These are phyloP conservation scores for Lordiphosa stackelbergi DNA, from an alignment of 1,140 invertebrate genomes.

Conservation along the genomic window DNA sequence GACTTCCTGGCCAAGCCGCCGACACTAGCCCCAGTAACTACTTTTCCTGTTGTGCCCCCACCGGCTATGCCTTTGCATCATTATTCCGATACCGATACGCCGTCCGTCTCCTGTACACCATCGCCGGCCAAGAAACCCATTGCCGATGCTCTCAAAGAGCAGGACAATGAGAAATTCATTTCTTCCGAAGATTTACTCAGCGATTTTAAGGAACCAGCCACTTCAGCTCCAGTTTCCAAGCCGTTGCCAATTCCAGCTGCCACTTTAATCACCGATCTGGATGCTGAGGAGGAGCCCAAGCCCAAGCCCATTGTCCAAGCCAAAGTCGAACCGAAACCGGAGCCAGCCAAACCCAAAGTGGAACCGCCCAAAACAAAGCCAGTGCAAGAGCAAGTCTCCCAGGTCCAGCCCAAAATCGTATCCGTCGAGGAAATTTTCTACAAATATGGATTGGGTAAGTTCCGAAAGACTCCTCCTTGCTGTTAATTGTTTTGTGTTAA, in stretches of 20 bases:
- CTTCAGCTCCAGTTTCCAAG: background rate
- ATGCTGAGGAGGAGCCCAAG: constrained; percentile 56
- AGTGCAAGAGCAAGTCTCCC: constrained; percentile 14
- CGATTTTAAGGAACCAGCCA: constrained; percentile 62
- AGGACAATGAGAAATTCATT: constrained; percentile 75
- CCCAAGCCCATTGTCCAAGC: constrained; percentile 25
- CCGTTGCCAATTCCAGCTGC: constrained; percentile 25
- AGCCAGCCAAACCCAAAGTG: constrained; percentile 33
- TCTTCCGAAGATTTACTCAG: constrained; percentile 73
- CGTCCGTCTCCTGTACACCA: constrained; percentile 65
- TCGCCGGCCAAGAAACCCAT: constrained; percentile 71
- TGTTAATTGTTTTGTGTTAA: background rate
- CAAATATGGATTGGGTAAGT: constrained; percentile 74
- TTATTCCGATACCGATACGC: constrained; percentile 67
- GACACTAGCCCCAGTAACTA: constrained; percentile 14
- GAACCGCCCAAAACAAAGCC: constrained; percentile 38
- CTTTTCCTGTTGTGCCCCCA: constrained; percentile 3
- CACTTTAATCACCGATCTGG: constrained; percentile 61
- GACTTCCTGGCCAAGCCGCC: constrained; percentile 31
- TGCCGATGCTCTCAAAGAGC: constrained; percentile 69
- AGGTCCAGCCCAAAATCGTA: constrained; percentile 67
- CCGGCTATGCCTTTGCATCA: constrained; percentile 28
- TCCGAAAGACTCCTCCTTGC: background rate
- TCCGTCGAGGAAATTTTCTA: constrained; percentile 75
- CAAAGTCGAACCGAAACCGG: constrained; percentile 23